Conservation (phyloP, 2,113 vertebrate genomes). For the Conger conger region DNA sequence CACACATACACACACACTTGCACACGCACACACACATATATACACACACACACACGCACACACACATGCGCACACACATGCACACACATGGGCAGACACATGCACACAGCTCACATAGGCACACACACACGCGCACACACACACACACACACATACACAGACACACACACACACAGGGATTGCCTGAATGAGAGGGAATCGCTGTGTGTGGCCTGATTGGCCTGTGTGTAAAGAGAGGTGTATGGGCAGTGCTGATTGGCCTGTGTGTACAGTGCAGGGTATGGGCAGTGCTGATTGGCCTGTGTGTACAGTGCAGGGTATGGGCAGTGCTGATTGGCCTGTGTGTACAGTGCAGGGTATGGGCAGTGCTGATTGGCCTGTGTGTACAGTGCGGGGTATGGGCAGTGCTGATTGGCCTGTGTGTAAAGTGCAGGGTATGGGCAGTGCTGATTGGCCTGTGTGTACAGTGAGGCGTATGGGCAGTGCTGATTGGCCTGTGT, state of each 20-base stretch:
- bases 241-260: conserved; percentile 58
- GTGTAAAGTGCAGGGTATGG: conserved; percentile 57
- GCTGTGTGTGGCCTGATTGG: background rate
- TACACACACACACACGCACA: background rate
- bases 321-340: conserved; percentile 54
- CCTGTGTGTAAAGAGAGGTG: conserved; percentile 27
- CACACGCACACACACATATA: background rate
- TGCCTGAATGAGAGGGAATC: background rate
- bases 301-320: too few species aligned
- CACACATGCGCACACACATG: background rate
- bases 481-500: too few species aligned
- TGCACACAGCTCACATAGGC: background rate
- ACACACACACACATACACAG: background rate
- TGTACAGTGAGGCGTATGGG: conserved; percentile 56
- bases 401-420: too few species aligned
- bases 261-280: too few species aligned
- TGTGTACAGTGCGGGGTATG: too few species aligned
- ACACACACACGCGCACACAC: too few species aligned
- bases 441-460: too few species aligned
- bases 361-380: too few species aligned
- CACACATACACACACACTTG: background rate
- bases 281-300: conserved; percentile 56
- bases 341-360: too few species aligned
- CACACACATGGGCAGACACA: background rate
- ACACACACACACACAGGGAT: background rate